Evolutionary conservation across 2,113 vertebrate genomes (phyloP).

Genomic region (Anoplopoma fimbria): DNA sequence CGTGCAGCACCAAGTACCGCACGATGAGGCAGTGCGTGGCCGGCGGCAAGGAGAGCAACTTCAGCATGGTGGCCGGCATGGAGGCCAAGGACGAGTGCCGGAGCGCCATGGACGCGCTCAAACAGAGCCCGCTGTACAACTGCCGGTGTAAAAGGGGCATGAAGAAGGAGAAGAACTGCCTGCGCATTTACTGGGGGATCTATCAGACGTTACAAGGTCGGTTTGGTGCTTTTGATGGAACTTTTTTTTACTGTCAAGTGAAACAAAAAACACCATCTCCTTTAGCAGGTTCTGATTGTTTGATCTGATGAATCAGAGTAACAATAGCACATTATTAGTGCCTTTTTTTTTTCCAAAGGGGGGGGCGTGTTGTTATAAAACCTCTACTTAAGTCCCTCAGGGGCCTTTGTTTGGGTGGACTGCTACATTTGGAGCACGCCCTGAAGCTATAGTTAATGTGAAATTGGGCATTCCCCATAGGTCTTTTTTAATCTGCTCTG

Average conservation of each 20-base stretch:
- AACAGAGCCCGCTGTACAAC: constrained; percentile 95
- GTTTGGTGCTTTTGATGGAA: neutral
- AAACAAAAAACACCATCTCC: neutral
- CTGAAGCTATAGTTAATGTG: constrained; percentile 1
- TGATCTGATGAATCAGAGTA: neutral
- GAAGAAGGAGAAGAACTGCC: constrained; percentile 99
- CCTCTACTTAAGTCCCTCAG: neutral
- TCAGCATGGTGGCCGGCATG: constrained; percentile 91
- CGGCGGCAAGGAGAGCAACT: constrained; percentile 94
- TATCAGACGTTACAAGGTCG: constrained; percentile 96
- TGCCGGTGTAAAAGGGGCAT: constrained; percentile 97
- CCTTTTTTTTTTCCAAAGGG: neutral
- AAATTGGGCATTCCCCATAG: neutral
- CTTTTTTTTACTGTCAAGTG: neutral
- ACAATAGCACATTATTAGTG: neutral
- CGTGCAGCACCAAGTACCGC: constrained; percentile 96
- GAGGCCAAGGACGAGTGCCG: constrained; percentile 96
- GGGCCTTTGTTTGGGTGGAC: constrained; percentile 1
- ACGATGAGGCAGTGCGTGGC: constrained; percentile 97
- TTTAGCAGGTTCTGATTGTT: neutral
- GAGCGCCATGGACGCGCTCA: constrained; percentile 94
- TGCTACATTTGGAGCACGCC: neutral
- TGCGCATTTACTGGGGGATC: constrained; percentile 98
- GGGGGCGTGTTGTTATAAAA: neutral
- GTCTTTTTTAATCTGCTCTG: constrained; percentile 7